Conservation (phyloP, 2,113 vertebrate species). For the Perognathus longimembris region DNA sequence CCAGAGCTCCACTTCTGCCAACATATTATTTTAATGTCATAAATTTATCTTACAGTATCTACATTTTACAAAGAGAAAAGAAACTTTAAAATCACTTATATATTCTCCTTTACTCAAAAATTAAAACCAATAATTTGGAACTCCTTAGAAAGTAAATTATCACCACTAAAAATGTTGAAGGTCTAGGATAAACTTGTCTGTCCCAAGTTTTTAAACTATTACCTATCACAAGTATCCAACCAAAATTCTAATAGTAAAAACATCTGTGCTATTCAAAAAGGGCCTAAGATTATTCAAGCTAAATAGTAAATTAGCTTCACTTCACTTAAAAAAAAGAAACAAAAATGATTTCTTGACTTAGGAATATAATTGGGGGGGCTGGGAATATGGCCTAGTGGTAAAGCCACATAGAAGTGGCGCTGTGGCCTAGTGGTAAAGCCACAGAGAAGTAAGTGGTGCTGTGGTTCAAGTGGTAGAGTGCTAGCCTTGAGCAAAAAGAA, state of each 20-base stretch:
- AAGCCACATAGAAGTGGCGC: no score
- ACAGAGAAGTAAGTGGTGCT: no score
- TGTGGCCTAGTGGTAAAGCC: no score
- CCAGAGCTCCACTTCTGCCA: no score
- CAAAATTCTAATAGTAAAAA: constrained; percentile 26
- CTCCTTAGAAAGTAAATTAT: background rate
- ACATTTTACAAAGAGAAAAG: constrained; percentile 15
- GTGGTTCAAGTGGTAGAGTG: no score
- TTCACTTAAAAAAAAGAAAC: background rate
- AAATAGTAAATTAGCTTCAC: background rate
- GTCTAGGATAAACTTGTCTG: background rate
- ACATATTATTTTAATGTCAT: constrained; percentile 29
- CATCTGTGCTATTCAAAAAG: background rate
- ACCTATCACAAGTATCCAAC: background rate
- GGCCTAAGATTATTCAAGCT: background rate
- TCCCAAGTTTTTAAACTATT: background rate
- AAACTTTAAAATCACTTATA: constrained; percentile 53
- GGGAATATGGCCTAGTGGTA: no score
- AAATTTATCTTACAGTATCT: constrained; percentile 31
- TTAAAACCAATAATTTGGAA: constrained; percentile 27
- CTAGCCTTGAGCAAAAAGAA: no score
- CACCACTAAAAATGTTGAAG: constrained; percentile 13
- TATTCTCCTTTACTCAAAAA: constrained; percentile 19
- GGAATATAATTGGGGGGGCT: no score
- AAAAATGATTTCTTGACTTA: background rate